Conservation (phyloP, 2,888 invertebrate genomes). For the Criorhina ranunculi region DNA sequence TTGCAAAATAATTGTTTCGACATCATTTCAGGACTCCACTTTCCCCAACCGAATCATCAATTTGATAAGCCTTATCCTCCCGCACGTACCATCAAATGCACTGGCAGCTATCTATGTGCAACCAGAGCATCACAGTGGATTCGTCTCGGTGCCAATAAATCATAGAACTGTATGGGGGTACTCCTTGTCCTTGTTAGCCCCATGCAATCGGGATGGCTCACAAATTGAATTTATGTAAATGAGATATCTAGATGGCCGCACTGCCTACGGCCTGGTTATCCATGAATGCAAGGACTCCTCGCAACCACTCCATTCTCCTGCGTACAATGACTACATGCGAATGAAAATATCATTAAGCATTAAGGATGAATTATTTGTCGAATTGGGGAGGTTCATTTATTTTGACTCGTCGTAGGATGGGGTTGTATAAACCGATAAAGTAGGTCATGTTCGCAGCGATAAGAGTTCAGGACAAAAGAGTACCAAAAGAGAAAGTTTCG, state of each 20-base stretch:
- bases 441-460: conserved; percentile 52
- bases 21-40: conserved; percentile 35
- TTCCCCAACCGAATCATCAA: conserved; percentile 33
- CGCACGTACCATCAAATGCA: conserved; percentile 4
- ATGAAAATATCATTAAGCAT: conserved; percentile 79
- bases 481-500: conserved; percentile 16
- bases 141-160: conserved; percentile 56
- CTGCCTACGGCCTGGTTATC: conserved; percentile 11
- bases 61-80: conserved; percentile 13
- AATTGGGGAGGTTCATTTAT: conserved; percentile 40
- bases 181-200: conserved; percentile 35
- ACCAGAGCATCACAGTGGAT: conserved; percentile 32
- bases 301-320: not conserved
- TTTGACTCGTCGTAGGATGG: conserved; percentile 10
- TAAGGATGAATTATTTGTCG: conserved; percentile 80
- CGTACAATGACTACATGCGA: conserved; percentile 46
- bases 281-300: conserved; percentile 33
- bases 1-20: conserved; percentile 40
- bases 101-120: not conserved
- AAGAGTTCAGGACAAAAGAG: conserved; percentile 13
- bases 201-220: conserved; percentile 49
- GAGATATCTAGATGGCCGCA: conserved; percentile 61
- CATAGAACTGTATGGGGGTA: conserved; percentile 19
- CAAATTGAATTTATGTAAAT: conserved; percentile 79
- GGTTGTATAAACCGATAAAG: conserved; percentile 16